Percentiles rank a stretch among this genome's conserved stretches.
phyloP scores from a whole-genome alignment of 2,888 invertebrate species.

The Incurvaria masculella region DNA sequence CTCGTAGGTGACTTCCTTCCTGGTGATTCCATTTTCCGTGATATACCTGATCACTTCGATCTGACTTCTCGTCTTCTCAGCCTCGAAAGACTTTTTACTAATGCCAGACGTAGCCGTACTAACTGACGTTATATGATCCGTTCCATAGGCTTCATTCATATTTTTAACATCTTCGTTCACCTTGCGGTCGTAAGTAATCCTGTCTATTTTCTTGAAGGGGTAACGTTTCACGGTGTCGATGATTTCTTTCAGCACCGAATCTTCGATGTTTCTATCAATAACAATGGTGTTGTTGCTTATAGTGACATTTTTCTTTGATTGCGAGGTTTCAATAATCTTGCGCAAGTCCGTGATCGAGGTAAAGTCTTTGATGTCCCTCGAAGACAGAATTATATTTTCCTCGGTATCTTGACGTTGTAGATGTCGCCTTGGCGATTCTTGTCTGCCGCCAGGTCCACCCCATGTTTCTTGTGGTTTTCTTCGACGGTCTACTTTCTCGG shows the following conservation, averaged over 20 bases:
- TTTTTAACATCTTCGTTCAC: constrained; percentile 60
- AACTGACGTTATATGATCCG: constrained; percentile 39
- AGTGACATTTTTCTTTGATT: constrained; percentile 40
- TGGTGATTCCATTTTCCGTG: constrained; percentile 47
- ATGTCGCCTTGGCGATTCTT: constrained; percentile 42
- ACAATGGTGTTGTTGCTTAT: constrained; percentile 49
- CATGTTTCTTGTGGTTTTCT: constrained; percentile 35
- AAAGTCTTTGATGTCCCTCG: constrained; percentile 48
- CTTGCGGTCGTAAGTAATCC: constrained; percentile 54
- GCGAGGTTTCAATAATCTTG: constrained; percentile 45
- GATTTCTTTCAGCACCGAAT: constrained; percentile 43
- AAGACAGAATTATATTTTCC: constrained; percentile 48
- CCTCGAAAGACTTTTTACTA: constrained; percentile 43
- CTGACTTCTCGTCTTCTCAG: constrained; percentile 48
- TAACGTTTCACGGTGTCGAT: constrained; percentile 50
- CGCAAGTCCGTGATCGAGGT: constrained; percentile 47
- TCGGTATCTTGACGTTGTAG: constrained; percentile 47
- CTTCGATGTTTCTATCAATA: constrained; percentile 46
- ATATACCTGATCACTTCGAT: constrained; percentile 50
- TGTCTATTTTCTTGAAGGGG: constrained; percentile 49
- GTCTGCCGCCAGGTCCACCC: constrained; percentile 26
- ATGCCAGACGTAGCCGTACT: constrained; percentile 36
- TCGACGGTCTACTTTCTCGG: constrained; percentile 47
- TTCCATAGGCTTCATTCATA: constrained; percentile 35
- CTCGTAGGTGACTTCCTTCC: constrained; percentile 49